Percentiles rank a stretch among this genome's conserved stretches.
Conservation (phyloP, 2,797 vertebrate genomes). For the Argya squamiceps region DNA sequence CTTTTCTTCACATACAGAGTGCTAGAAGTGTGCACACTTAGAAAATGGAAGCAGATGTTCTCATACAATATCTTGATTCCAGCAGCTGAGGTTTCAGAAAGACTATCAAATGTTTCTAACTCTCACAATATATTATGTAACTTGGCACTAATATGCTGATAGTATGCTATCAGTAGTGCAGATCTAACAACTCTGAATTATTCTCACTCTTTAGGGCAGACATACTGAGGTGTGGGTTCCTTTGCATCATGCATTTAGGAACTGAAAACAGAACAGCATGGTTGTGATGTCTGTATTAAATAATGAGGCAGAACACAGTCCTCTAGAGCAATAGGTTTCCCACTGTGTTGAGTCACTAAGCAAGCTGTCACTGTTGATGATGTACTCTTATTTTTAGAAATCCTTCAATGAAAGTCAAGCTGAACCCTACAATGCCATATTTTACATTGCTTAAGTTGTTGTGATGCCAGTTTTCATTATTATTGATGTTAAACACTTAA, state of each 20-base stretch:
- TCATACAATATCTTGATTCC: conserved; percentile 24
- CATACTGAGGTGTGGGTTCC: conserved; percentile 52
- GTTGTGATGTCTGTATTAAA: conserved; percentile 66
- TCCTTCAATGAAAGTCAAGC: conserved; percentile 65
- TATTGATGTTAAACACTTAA: conserved; percentile 76
- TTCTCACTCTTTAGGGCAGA: conserved; percentile 44
- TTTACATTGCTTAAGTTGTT: conserved; percentile 69
- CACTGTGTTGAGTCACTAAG: conserved; percentile 52
- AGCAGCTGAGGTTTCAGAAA: conserved; percentile 49
- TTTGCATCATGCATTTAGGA: conserved; percentile 57
- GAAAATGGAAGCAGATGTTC: conserved; percentile 38
- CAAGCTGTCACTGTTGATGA: conserved; percentile 68
- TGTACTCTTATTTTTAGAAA: conserved; percentile 73
- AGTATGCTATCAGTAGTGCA: not conserved
- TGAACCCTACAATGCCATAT: conserved; percentile 38
- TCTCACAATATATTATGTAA: conserved; percentile 37
- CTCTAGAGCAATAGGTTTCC: conserved; percentile 64
- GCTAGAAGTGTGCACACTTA: not conserved
- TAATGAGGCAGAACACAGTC: conserved; percentile 65
- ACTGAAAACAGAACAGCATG: conserved; percentile 60
- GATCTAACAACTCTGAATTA: conserved; percentile 40
- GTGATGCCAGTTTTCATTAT: conserved; percentile 74
- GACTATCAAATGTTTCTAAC: conserved; percentile 6
- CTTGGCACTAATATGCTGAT: conserved; percentile 3
- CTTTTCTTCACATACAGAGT: not conserved